Evolutionary conservation across 1,140 invertebrate species (phyloP), one percentile per base, ranked within the genome.

Genomic region (Araneus ventricosus): DNA sequence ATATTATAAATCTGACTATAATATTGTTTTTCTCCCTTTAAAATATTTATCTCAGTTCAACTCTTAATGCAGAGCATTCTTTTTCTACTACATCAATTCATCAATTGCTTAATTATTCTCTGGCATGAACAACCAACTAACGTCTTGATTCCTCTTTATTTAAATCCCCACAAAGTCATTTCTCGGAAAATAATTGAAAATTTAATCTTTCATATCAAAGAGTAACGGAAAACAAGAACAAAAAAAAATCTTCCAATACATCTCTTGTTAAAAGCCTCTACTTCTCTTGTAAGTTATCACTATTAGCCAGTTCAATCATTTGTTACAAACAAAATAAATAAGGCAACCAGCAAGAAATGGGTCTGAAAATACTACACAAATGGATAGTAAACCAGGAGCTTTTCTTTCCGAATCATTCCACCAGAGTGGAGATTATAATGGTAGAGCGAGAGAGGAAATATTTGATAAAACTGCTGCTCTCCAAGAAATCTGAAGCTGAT

Each of bases 401-500:
- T 84, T 45, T 52, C 24, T 80, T 61, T 87, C n/a, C 34, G 59
- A 37, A 61, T 87, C 85, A 87, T 87, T 87, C 52, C 52, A 63
- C 52, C 3, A 61, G 85, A 87, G 59, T 87, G 85, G 34, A 87
- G 85, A 87, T 87, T 87, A 87, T 87, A 87, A 87, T 63, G 52
- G 17, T 59, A 59, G 34, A 87, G 34, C 3, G 34, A 17, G 27
- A 61, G 20, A 61, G 34, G 34, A 61, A 37, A 39, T 61, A 63
- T 63, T 63, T 87, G 85, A 87, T 87, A 37, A 27, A 84, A 27
- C 41, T 84, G 39, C 45, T 84, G n/a, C n/a, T 84, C 45, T n/a
- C 8, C 45, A 24, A 20, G 20, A 84, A 84, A 84, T 45, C 80
- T 24, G 39, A 84, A 22, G n/a, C 24, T 52, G 20, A 27, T 52